Conservation (phyloP, 2,113 vertebrate species). For the Aldabrachelys gigantea region DNA sequence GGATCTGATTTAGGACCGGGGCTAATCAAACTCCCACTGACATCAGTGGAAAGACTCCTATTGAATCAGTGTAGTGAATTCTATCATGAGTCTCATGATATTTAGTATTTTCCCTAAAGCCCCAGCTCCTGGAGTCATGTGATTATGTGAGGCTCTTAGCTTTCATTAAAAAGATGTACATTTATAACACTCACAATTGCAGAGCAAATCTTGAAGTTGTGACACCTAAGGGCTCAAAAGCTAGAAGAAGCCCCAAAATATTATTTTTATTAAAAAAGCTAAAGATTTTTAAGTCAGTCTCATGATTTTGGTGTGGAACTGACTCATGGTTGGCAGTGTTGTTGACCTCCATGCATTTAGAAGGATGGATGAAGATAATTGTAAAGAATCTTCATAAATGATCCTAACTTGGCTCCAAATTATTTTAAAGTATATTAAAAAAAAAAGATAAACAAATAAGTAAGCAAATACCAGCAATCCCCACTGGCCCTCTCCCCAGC, state of each 20-base stretch:
- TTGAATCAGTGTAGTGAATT: background rate
- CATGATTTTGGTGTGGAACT: background rate
- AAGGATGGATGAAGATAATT: background rate
- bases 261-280: background rate
- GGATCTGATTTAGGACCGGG: background rate
- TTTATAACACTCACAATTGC: background rate
- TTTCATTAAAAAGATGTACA: background rate
- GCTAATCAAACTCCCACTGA: background rate
- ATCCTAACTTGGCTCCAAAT: background rate
- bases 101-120: background rate
- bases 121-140: background rate
- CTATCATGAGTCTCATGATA: background rate
- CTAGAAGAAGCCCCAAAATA: background rate
- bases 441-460: background rate
- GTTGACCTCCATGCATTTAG: background rate
- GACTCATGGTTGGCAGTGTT: background rate
- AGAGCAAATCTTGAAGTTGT: background rate
- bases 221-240: background rate
- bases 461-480: background rate
- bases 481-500: background rate
- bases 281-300: background rate
- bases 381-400: rapidly evolving
- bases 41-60: too few relatives aligned
- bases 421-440: background rate
- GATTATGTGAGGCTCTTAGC: background rate